Evolutionary conservation across 1,140 invertebrate species (phyloP).

Genomic region (Drosophila virilis): DNA sequence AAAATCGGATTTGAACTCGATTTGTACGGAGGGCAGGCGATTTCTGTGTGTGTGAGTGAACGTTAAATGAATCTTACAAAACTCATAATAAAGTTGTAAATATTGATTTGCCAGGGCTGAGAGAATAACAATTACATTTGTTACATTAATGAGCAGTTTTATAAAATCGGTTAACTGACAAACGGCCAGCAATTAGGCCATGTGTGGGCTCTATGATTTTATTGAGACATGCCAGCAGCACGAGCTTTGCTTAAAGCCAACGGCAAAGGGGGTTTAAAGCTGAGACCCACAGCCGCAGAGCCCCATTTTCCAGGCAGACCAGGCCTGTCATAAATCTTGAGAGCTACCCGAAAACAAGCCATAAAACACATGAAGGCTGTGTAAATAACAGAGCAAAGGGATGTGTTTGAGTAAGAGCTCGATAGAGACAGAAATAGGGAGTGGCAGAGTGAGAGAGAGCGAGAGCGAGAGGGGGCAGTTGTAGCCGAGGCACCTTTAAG

Average conservation of each 20-base stretch:
- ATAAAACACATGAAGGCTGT: constrained; percentile 81
- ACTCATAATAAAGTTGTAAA: constrained; percentile 66
- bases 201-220: constrained; percentile 34
- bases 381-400: constrained; percentile 67
- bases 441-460: background rate
- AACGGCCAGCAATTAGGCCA: constrained; percentile 30
- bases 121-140: constrained; percentile 33
- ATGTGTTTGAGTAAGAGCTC: constrained; percentile 25
- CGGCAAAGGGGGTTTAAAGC: constrained; percentile 63
- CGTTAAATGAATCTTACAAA: constrained; percentile 44
- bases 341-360: constrained; percentile 64
- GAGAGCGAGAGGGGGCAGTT: background rate
- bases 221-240: constrained; percentile 60
- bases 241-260: constrained; percentile 49
- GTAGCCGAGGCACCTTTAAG: constrained; percentile 56
- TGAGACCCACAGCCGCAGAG: background rate
- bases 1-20: constrained; percentile 9
- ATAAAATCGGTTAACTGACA: constrained; percentile 29
- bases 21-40: background rate
- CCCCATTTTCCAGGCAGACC: constrained; percentile 29
- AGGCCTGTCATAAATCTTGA: constrained; percentile 53
- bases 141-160: constrained; percentile 39
- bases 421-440: constrained; percentile 19
- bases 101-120: constrained; percentile 60
- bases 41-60: constrained; percentile 9